Base-by-base conservation (phyloP, 2,797 vertebrate species). In the Masticophis lateralis region DNA sequence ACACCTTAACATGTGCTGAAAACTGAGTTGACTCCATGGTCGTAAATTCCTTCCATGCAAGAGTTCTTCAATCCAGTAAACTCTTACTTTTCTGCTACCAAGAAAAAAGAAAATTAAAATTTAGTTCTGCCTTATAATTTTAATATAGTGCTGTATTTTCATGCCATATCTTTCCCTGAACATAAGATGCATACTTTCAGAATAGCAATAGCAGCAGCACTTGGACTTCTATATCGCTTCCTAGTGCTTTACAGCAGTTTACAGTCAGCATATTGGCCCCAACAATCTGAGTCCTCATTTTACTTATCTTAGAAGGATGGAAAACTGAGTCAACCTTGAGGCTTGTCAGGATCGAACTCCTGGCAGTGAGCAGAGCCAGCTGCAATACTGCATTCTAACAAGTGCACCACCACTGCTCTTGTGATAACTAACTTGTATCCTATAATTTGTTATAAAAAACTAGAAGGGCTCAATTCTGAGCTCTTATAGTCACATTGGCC, bases 391-490 rank as follows among this genome's bases (percentile, higher is more conserved):
- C 32, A 74, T 74, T 74, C 2, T 6, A 18, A 69, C 66, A 69
- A 37, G 16, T 74, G 69, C 61, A 66, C 28, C 25, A 66, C 61
- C 61, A n/a, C 0, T 0, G 4, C 32, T 74, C n/a, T 32, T 32
- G 66, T 69, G n/a, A 16, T 69, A 69, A 18, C n/a, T 93, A 95
- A 92, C 93, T 96, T 89, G 95, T 94, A 96, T 93, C 94, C 92
- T 94, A 94, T 89, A 96, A 95, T 97, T 97, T 97, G 96, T 97
- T 96, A 94, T 94, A 94, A 95, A 94, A 97, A 94, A 97, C 96
- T 96, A 96, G 96, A 88, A 94, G 94, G 95, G 97, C 97, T 97
- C 96, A 94, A 96, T 97, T 98, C 97, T 97, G 97, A 94, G 14
- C 5, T 5, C 66, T 7, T 32, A 32, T 16, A 96, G 97, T 97